Evolutionary conservation across 2,113 vertebrate species (phyloP).

Genomic region (Pelvicachromis taeniatus): DNA sequence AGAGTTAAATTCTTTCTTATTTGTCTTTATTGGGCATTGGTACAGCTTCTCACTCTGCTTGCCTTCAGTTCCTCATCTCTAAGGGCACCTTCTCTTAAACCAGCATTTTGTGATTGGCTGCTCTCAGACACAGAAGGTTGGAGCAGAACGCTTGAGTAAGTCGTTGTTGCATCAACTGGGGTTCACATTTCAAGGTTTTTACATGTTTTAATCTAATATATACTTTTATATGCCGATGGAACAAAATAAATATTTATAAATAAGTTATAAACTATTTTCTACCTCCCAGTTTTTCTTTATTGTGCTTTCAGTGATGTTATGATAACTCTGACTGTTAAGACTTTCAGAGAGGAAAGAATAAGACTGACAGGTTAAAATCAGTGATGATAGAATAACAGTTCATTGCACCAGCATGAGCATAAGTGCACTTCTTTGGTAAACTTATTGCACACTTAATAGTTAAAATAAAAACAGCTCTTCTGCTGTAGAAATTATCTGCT

Average conservation of each 20-base stretch:
- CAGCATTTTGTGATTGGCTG: neutral
- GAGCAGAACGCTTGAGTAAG: neutral
- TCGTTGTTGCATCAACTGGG: neutral
- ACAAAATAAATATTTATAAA: neutral
- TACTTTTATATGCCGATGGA: neutral
- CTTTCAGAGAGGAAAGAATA: neutral
- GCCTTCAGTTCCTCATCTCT: neutral
- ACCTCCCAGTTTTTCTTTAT: neutral
- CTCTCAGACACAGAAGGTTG: neutral
- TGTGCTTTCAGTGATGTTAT: neutral
- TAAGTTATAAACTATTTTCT: neutral
- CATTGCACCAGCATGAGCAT: neutral
- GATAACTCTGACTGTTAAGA: neutral
- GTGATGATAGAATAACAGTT: neutral
- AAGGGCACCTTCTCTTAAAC: neutral
- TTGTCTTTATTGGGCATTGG: neutral
- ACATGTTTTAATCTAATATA: neutral
- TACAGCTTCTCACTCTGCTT: neutral
- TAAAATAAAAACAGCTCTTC: neutral
- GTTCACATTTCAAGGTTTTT: neutral
- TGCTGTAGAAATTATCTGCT: neutral
- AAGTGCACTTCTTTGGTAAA: neutral
- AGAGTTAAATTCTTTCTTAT: neutral
- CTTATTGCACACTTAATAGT: neutral
- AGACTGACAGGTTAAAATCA: neutral